phyloP scores from a whole-genome alignment of 2,113 vertebrate genomes.

The Perognathus longimembris region DNA sequence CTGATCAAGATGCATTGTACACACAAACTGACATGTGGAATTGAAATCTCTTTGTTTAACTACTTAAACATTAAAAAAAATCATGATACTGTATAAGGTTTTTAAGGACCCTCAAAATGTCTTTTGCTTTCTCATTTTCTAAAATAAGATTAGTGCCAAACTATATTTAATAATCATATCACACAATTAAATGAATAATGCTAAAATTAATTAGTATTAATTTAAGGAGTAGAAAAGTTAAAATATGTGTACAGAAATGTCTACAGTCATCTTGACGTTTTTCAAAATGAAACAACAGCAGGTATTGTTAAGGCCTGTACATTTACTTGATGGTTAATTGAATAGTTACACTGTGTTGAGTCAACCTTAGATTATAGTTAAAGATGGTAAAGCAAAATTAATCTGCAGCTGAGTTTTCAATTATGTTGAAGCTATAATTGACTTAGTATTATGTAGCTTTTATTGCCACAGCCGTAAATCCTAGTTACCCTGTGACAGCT shows the following conservation, averaged over 20 bases:
- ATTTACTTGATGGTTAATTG: slow-evolving; percentile 32
- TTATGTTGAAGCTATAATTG: slow-evolving; percentile 29
- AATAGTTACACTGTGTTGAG: not conserved
- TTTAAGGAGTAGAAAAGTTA: slow-evolving; percentile 51
- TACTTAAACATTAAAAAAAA: too few relatives aligned
- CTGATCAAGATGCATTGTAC: too few relatives aligned
- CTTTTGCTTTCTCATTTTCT: slow-evolving; percentile 22
- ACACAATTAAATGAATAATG: not conserved
- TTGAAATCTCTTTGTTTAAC: too few relatives aligned
- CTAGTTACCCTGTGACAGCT: not conserved
- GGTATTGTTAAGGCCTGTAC: not conserved
- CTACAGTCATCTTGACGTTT: slow-evolving; percentile 42
- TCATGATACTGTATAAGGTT: not conserved
- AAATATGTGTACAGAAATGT: not conserved
- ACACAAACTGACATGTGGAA: too few relatives aligned
- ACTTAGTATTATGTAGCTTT: slow-evolving; percentile 27
- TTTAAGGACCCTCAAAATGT: not conserved
- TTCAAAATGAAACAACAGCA: slow-evolving; percentile 20
- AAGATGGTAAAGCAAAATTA: slow-evolving; percentile 39
- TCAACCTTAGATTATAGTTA: slow-evolving; percentile 39
- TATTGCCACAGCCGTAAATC: not conserved
- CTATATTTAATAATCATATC: not conserved
- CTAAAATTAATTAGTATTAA: slow-evolving; percentile 25
- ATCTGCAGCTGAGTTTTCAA: slow-evolving; percentile 12
- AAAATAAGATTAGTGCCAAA: not conserved